These are phyloP conservation scores for Strix aluco DNA, from an alignment of 2,113 vertebrate species.

Conservation along the genomic window DNA sequence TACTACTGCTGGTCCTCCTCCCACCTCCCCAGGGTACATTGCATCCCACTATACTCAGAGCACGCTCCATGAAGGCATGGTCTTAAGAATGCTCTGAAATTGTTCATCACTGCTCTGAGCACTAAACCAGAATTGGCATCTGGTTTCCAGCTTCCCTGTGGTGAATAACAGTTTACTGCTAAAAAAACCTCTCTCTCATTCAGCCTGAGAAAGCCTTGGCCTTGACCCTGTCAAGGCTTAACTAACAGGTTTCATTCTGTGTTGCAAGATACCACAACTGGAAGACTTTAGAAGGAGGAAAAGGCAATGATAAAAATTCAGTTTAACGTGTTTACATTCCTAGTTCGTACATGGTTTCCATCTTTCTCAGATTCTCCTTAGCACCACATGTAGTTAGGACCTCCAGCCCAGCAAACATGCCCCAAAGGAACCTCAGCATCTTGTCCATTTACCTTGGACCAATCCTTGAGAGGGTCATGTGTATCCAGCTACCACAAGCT, in stretches of 20 bases:
- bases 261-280: background rate
- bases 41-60: background rate
- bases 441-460: background rate
- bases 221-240: background rate
- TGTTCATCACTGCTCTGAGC: fast-evolving
- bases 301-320: background rate
- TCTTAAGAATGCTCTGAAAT: background rate
- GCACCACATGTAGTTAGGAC: background rate
- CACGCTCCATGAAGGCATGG: fast-evolving
- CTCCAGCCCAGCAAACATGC: background rate
- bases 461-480: background rate
- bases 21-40: fast-evolving
- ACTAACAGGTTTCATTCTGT: background rate
- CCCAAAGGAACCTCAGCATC: background rate
- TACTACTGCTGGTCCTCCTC: background rate
- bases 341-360: background rate
- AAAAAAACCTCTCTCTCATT: background rate
- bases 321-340: background rate
- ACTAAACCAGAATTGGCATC: background rate
- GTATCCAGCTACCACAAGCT: background rate
- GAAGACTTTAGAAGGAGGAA: background rate
- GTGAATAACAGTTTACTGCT: background rate
- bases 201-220: background rate
- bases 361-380: background rate
- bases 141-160: background rate